phyloP scores from a whole-genome alignment of 2,797 vertebrate genomes.

The Parambassis ranga region DNA sequence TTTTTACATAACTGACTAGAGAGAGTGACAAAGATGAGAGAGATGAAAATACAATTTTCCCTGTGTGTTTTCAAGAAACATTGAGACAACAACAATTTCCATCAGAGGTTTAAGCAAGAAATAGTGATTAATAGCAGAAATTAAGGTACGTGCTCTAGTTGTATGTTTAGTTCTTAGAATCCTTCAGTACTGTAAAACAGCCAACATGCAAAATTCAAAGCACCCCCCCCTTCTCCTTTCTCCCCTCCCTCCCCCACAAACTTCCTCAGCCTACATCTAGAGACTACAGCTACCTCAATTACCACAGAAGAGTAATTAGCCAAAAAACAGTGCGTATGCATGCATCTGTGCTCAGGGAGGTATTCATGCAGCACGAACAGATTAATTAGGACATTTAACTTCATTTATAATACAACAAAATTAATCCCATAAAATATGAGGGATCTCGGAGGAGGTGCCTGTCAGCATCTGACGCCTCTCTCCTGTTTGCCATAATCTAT shows the following conservation, averaged over 20 bases:
- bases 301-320: slow-evolving; percentile 86
- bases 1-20: not conserved
- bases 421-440: slow-evolving; percentile 93
- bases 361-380: slow-evolving; percentile 86
- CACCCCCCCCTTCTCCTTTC: not conserved
- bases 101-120: slow-evolving; percentile 7
- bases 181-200: slow-evolving; percentile 49
- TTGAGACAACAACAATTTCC: not conserved
- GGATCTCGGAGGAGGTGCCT: slow-evolving; percentile 89
- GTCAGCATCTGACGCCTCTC: slow-evolving; percentile 89
- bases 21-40: not conserved
- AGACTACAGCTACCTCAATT: slow-evolving; percentile 74
- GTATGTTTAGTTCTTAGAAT: slow-evolving; percentile 53
- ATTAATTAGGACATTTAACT: slow-evolving; percentile 97
- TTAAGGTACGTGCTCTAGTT: slow-evolving; percentile 54
- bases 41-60: not conserved
- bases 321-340: slow-evolving; percentile 69
- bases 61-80: not conserved
- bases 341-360: slow-evolving; percentile 65
- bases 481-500: slow-evolving; percentile 92
- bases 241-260: slow-evolving; percentile 35
- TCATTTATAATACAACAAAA: slow-evolving; percentile 93
- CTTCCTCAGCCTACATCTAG: slow-evolving; percentile 58
- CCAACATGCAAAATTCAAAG: slow-evolving; percentile 50
- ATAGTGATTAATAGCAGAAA: slow-evolving; percentile 51